Base-by-base conservation (phyloP, 2,888 invertebrate genomes). In the Vannuccia rotundouncinata region DNA sequence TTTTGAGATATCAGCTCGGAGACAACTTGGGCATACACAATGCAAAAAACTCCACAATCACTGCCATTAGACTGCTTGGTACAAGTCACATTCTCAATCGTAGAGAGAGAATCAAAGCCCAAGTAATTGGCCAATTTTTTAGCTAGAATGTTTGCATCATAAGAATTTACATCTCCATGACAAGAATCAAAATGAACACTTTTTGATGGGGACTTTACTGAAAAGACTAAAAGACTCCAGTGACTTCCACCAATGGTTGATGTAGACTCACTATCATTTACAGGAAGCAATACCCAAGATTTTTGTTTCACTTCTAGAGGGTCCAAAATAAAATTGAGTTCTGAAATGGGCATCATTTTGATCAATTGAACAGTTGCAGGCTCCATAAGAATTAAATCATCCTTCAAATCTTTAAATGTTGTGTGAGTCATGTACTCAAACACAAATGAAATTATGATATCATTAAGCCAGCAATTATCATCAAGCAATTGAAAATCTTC, bases 311-410 rank as follows among this genome's bases (percentile, higher is more conserved):
- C 66, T 66, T 22, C 66, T 22, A 66, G 66, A 66, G 66, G 66
- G 22, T 66, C 66, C 22, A 66, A 22, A 66, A 66, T 66, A 13
- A 66, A 66, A 22, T 66, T 27, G 5, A 66, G 25, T 66, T 66
- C 66, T 5, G 66, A 5, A 66, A 17, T 66, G 25, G 66, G 66
- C 5, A 66, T 66, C 66, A 66, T 66, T 27, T 66, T 66, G 25
- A 66, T 66, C 13, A 66, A 27, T 22, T 66, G 66, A 66, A 66
- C 66, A 66, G 66, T 66, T 66, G 66, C 66, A 22, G 66, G 66
- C 25, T 66, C 66, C 13, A 66, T 2, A 5, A 66, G 25, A 2
- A 66, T 17, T 13, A 66, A 17, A 5, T 22, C 2, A 66, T 66
- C 66, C 2, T 66, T 22, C 13, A 66, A 22, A 66, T 66, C 22